Conservation (phyloP, 2,113 vertebrate species). For the Lagopus leucura region DNA sequence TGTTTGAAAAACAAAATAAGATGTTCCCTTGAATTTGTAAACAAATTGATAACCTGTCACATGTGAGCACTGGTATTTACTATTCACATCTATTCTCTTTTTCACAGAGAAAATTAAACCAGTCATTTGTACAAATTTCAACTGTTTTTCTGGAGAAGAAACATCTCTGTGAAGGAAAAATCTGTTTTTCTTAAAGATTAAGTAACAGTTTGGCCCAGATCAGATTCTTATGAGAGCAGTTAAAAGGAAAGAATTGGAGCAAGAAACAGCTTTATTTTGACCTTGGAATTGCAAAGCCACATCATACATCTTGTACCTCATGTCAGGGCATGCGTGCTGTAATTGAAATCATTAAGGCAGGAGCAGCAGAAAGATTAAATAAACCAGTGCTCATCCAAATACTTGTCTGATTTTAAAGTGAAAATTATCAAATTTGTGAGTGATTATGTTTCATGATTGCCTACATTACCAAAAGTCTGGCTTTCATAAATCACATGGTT, state of each 20-base stretch:
- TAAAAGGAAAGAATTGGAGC: background rate
- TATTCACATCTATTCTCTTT: background rate
- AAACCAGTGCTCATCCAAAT: background rate
- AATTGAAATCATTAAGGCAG: background rate
- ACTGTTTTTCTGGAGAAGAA: background rate
- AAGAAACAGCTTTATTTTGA: background rate
- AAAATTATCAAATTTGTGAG: background rate
- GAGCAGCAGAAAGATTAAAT: background rate
- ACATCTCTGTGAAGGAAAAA: background rate
- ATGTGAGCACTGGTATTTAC: background rate
- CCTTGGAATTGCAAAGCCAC: background rate
- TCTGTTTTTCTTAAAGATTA: background rate
- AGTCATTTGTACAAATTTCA: background rate
- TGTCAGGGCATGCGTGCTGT: background rate
- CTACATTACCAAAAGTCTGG: background rate
- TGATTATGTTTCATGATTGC: background rate
- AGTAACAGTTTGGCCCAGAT: background rate
- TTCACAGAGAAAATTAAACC: background rate
- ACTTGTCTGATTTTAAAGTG: background rate
- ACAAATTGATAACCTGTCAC: background rate
- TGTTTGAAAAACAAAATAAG: background rate
- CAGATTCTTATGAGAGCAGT: background rate
- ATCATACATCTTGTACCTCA: rapidly evolving
- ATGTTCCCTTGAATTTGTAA: background rate
- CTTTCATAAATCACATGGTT: background rate